Evolutionary conservation across 2,797 vertebrate species (phyloP), one percentile per base, ranked within the genome.

Genomic region (Amphiprion clarkii): DNA sequence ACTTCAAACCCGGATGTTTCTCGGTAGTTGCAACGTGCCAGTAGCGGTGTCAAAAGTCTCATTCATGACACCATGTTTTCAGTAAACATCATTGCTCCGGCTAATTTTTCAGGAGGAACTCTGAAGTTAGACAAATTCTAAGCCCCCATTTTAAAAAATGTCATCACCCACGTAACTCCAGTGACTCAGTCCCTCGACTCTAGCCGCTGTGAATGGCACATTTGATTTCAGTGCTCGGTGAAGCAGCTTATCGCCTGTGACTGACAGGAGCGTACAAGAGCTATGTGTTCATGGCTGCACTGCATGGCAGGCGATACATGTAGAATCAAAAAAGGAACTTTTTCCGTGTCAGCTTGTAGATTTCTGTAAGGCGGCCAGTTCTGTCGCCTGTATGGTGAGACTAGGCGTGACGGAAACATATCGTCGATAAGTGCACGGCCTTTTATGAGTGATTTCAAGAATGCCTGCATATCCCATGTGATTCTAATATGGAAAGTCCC

Each of bases 401-500:
- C 12, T n/a, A 23, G 16, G 63, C 5, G 1, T 42, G 49, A 55
- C 2, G 10, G 16, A 64, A 73, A 65, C 33, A 14, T 12, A n/a
- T 58, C 55, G 64, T 12, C 5, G 1, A 53, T 63, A 33, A 69
- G 53, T 57, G 48, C 63, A 67, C 55, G 3, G 65, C 62, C 42
- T 66, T 31, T 62, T 67, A 27, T 21, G 6, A 69, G 60, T 71
- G 42, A 78, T 88, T 87, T 81, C 58, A 68, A 86, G 63, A 66
- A 61, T 77, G 56, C 65, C 65, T 58, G 56, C 48, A 0, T 36
- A 65, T 76, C 74, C 71, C 88, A 82, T 91, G 88, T 90, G 89
- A 91, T 82, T 83, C 57, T 76, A 72, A 76, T 79, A 46, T 61
- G 78, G 88, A 87, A 85, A 91, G 88, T 89, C 92, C 91, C 83